phyloP scores from a whole-genome alignment of 1,140 invertebrate species.

The Hypsibius dujardini region DNA sequence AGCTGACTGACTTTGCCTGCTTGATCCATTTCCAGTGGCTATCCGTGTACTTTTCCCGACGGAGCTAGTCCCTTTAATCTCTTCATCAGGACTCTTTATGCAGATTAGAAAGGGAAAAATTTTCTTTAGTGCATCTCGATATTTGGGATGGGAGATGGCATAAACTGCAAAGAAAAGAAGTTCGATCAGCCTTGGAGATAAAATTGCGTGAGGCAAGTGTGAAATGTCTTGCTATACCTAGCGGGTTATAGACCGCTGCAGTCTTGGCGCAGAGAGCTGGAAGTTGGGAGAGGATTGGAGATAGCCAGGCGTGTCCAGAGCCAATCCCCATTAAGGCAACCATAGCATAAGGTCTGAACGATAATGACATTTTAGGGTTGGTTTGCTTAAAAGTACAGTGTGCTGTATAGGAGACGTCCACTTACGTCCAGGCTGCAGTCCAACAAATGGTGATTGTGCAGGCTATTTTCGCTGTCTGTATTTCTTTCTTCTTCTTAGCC shows the following conservation, averaged over 20 bases:
- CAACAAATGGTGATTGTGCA: slow-evolving; percentile 60
- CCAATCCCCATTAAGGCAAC: slow-evolving; percentile 60
- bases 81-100: neutral
- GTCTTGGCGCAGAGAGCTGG: slow-evolving; percentile 33
- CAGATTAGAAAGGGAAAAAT: slow-evolving; percentile 51
- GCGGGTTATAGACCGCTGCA: slow-evolving; percentile 32
- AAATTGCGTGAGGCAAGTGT: neutral
- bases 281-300: slow-evolving; percentile 31
- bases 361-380: too few species aligned
- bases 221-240: slow-evolving; percentile 22
- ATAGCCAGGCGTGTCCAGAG: slow-evolving; percentile 40
- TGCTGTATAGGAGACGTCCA: too few species aligned
- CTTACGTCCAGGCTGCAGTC: slow-evolving; percentile 57
- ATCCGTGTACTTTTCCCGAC: too few species aligned
- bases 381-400: too few species aligned
- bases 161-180: slow-evolving; percentile 40
- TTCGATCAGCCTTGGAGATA: neutral
- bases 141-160: slow-evolving; percentile 61
- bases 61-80: too few species aligned
- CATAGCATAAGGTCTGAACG: slow-evolving; percentile 45
- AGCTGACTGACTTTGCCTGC: too few species aligned
- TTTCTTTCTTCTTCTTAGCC: neutral
- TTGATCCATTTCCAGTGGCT: too few species aligned
- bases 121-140: slow-evolving; percentile 47
- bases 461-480: slow-evolving; percentile 40